Evolutionary conservation across 2,113 vertebrate genomes (phyloP).

Genomic region (Coreoperca whiteheadi): DNA sequence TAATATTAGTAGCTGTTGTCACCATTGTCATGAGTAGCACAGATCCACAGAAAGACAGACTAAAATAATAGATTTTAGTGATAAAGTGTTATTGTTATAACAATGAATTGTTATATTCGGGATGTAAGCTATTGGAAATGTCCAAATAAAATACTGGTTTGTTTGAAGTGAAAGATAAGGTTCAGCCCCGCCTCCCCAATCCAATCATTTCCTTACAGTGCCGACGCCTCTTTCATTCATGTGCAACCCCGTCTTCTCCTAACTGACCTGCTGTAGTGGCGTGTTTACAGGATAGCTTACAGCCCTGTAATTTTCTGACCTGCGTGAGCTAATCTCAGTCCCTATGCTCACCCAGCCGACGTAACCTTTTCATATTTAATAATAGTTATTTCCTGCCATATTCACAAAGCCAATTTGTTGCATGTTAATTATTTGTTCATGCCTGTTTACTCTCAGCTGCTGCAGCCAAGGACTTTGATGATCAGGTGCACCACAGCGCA

Average conservation of each 20-base stretch:
- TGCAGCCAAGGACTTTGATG: slow-evolving; percentile 10
- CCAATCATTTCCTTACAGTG: background rate
- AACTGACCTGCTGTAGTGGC: background rate
- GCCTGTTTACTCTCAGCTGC: slow-evolving; percentile 11
- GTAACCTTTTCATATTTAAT: background rate
- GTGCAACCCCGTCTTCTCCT: background rate
- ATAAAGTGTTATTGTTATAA: too few species aligned
- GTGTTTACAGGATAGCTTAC: slow-evolving; percentile 3
- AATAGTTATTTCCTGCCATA: background rate
- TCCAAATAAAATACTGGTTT: background rate
- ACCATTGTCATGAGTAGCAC: too few species aligned
- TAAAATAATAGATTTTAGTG: too few species aligned
- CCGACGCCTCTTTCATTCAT: background rate
- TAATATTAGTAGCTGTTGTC: too few species aligned
- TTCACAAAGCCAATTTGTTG: slow-evolving; percentile 6
- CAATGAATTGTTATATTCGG: too few species aligned
- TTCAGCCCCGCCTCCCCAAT: background rate
- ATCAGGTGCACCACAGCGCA: background rate
- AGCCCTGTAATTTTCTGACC: slow-evolving; percentile 3
- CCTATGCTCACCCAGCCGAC: background rate
- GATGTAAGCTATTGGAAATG: background rate
- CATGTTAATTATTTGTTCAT: slow-evolving; percentile 20
- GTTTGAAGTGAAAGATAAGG: background rate
- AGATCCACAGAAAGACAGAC: too few species aligned
- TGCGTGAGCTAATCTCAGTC: slow-evolving; percentile 6